phyloP scores from a whole-genome alignment of 1,140 invertebrate species.

The Ericerus pela region DNA sequence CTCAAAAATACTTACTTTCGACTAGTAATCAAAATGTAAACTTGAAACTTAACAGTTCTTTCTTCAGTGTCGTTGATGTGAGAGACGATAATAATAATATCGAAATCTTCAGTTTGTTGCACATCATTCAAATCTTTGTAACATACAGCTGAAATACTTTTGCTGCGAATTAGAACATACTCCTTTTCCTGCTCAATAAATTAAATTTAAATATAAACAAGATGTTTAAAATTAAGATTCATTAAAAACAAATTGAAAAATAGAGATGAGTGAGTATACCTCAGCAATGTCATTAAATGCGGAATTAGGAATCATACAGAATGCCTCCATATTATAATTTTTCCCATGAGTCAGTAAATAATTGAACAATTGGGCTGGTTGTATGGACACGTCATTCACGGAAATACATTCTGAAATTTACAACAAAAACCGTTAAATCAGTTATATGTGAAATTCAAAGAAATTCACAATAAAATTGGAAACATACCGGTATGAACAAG shows the following conservation, averaged over 20 bases:
- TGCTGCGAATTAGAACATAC: slow-evolving; percentile 44
- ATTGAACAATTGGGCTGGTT: slow-evolving; percentile 50
- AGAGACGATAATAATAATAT: slow-evolving; percentile 49
- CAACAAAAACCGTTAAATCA: no score
- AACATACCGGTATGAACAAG: slow-evolving; percentile 49
- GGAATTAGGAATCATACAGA: slow-evolving; percentile 43
- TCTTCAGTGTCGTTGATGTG: slow-evolving; percentile 34
- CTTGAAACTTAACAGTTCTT: slow-evolving; percentile 44
- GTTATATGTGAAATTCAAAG: no score
- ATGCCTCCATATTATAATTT: slow-evolving; percentile 50
- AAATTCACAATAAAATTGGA: no score
- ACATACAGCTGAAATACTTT: slow-evolving; percentile 38
- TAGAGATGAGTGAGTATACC: no score
- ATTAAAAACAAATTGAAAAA: no score
- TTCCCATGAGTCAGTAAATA: slow-evolving; percentile 56
- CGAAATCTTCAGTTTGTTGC: slow-evolving; percentile 50
- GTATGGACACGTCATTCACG: slow-evolving; percentile 43
- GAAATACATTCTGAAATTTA: slow-evolving; percentile 44
- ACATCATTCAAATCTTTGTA: slow-evolving; percentile 46
- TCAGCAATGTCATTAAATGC: background rate
- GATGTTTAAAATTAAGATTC: no score
- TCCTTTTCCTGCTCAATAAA: slow-evolving; percentile 32
- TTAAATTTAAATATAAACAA: background rate
- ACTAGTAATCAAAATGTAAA: slow-evolving; percentile 56
- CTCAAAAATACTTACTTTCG: slow-evolving; percentile 30